A percentile compares a stretch with the other conserved stretches of the same genome.
These are phyloP conservation scores for Gallinago solitaria DNA, from an alignment of 2,797 vertebrate species.

Conservation along the genomic window DNA sequence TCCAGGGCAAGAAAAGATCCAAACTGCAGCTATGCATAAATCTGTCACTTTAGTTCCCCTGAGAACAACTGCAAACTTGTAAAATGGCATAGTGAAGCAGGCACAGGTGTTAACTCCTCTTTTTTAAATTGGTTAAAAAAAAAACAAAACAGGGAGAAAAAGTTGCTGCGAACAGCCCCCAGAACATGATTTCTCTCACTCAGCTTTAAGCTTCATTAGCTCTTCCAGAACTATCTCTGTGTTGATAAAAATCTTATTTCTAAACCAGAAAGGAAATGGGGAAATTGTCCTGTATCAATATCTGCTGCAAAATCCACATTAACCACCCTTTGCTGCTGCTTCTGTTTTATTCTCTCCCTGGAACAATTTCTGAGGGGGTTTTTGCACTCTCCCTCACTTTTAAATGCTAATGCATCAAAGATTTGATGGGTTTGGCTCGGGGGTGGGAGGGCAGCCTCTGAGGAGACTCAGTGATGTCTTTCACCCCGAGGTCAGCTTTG, in stretches of 20 bases:
- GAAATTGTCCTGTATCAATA: not conserved
- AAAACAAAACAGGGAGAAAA: not conserved
- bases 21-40: slow-evolving; percentile 54
- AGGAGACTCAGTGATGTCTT: not conserved
- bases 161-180: not conserved
- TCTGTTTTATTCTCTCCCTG: not conserved
- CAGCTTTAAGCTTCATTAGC: not conserved
- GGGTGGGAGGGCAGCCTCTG: not conserved
- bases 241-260: not conserved
- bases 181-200: not conserved
- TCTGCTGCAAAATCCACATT: not conserved
- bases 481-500: slow-evolving; percentile 51
- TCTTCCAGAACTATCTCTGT: not conserved
- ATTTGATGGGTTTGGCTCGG: not conserved
- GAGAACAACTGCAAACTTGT: slow-evolving; percentile 49
- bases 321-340: not conserved
- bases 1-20: slow-evolving; percentile 36
- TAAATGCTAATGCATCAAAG: not conserved
- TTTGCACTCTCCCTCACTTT: not conserved
- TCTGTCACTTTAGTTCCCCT: slow-evolving; percentile 58
- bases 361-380: not conserved
- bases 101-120: slow-evolving; percentile 32
- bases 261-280: not conserved
- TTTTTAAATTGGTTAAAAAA: not conserved
- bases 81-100: slow-evolving; percentile 20